These are phyloP conservation scores for Hypocryptadius cinnamomeus DNA, from an alignment of 2,113 vertebrate species.

Conservation along the genomic window DNA sequence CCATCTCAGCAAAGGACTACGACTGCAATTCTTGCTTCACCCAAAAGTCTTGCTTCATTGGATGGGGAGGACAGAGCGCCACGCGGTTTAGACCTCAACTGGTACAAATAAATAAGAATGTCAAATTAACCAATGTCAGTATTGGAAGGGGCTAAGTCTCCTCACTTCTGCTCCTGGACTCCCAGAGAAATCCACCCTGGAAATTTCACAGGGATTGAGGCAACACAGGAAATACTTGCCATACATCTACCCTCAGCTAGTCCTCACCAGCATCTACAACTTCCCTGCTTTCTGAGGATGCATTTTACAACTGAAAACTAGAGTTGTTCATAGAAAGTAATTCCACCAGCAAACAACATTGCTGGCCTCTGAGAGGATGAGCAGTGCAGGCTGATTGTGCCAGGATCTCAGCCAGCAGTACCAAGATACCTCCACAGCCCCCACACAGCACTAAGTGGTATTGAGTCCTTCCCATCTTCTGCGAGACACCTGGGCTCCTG, in stretches of 20 bases:
- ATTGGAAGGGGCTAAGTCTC: neutral
- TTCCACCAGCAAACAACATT: neutral
- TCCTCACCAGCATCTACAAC: neutral
- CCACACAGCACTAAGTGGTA: neutral
- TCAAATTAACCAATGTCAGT: neutral
- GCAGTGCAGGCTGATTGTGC: neutral
- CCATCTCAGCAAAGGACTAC: neutral
- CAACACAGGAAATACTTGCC: neutral
- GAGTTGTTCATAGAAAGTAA: neutral
- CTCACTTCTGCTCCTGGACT: neutral
- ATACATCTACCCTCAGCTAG: neutral
- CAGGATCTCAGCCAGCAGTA: neutral
- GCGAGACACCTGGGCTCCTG: neutral
- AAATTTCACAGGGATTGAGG: neutral
- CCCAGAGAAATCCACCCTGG: neutral
- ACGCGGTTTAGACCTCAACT: rapidly evolving
- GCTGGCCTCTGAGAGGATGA: neutral
- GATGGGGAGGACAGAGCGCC: neutral
- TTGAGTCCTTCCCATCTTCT: neutral
- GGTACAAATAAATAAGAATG: neutral
- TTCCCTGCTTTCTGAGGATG: neutral
- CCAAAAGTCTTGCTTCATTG: neutral
- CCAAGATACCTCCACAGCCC: rapidly evolving
- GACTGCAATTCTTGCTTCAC: neutral
- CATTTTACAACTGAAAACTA: neutral